These are phyloP conservation scores for Centropus bengalensis DNA, from an alignment of 2,113 vertebrate species.

Conservation along the genomic window DNA sequence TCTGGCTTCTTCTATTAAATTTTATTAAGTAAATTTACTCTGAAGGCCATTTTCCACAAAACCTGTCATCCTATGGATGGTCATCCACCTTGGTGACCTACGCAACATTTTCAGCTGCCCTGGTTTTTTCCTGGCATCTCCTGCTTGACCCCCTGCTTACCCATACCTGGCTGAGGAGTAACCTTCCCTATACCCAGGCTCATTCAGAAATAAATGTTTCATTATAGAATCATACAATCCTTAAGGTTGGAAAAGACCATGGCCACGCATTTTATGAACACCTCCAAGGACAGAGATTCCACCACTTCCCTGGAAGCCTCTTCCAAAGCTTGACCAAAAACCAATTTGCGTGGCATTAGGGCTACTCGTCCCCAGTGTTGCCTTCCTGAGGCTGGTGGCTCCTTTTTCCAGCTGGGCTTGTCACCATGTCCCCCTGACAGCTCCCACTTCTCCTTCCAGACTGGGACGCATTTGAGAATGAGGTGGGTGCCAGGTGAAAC, in stretches of 20 bases:
- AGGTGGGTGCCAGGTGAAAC: neutral
- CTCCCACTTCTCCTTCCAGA: neutral
- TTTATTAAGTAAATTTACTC: neutral
- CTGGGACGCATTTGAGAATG: neutral
- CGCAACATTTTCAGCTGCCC: neutral
- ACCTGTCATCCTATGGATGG: accelerated
- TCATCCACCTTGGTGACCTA: neutral
- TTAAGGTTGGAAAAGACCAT: too few relatives aligned
- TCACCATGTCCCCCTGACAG: neutral
- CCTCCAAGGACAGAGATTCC: too few relatives aligned
- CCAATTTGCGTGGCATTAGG: neutral
- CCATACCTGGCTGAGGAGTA: neutral
- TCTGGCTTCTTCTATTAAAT: neutral
- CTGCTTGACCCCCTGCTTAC: neutral
- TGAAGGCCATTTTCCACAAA: neutral
- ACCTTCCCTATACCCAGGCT: neutral
- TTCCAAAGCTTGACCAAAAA: too few relatives aligned
- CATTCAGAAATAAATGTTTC: accelerated
- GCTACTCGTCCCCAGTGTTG: accelerated
- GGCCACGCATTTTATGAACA: too few relatives aligned
- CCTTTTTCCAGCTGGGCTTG: neutral
- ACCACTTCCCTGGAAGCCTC: too few relatives aligned
- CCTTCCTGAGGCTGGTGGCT: neutral
- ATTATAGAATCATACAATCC: neutral
- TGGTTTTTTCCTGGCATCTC: neutral